Base-by-base conservation (phyloP, 1,140 invertebrate species). In the Meloidogyne floridensis region DNA sequence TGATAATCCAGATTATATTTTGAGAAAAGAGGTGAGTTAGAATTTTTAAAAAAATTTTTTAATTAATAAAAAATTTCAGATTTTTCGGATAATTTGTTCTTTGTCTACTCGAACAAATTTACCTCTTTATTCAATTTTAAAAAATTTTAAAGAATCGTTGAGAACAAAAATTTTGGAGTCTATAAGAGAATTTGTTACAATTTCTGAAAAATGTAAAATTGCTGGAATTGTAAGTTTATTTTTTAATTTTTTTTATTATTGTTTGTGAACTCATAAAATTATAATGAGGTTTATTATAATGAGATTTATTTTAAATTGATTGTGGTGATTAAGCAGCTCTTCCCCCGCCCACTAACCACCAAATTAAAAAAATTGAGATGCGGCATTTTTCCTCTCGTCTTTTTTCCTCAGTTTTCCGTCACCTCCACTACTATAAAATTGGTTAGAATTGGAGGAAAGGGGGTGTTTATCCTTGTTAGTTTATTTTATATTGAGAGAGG, bases 11-110 rank as follows among this genome's bases (percentile, higher is more conserved):
- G 82, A 85, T 15, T 13, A 42, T 69, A 43, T 78, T 13, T 53
- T 83, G 10, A 70, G 82, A 32, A 70, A 84, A 18, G 82, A 83
- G 47, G 81, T 82, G 1, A 13, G 18, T 18, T 79, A 47, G 3
- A 80, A 51, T 75, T 80, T 75, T 54, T 32, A 43, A 20, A 54
- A 47, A 32, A 54, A 54, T 42, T 56, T 77, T 56, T 0, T 13
- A 42, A 75, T 77, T 56, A 18, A 53, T 3, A 59, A 3, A 11
- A 76, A 13, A 2, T 15, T 80, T 47, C 15, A 75, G 18, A 20
- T 80, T 80, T 47, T 80, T 80, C 20, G 2, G 18, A 20, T 78
- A 8, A 53, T 69, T 11, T 47, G 3, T 13, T 71, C 18, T 8
- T 42, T 73, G 13, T 54, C 53, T 75, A 7, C 81, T 20, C 69